Evolutionary conservation across 1,140 invertebrate species (phyloP), one percentile per base, ranked within the genome.

Genomic region (Drosophila ironensis): DNA sequence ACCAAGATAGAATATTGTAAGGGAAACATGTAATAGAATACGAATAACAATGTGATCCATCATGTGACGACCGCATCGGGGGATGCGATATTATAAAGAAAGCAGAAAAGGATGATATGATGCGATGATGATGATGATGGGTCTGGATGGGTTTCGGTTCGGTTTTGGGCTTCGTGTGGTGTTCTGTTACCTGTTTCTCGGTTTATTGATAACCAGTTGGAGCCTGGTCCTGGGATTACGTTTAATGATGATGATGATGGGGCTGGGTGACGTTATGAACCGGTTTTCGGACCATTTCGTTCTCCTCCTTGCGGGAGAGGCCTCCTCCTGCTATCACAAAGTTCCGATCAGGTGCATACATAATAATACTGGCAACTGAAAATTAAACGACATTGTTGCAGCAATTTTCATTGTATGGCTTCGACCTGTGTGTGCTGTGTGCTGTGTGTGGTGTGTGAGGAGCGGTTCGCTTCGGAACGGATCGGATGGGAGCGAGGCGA

Each of bases 371-470:
- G 47, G 24, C 46, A 61, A 60, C 74, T 80, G 25, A 47, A 76
- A 81, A 82, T 81, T 75, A 81, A 63, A 66, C 48, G 41, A 80
- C 59, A 57, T 82, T 80, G 76, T 68, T 71, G 66, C 60, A 63
- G 60, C 60, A 63, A 63, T 63, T 63, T 63, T 63, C 45, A 48
- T 48, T 24, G 30, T 78, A 73, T 56, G 74, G 69, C 75, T 75
- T 75, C 53, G 8, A 50, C 27, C n/a, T n/a, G n/a, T n/a, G n/a
- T n/a, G n/a, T n/a, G n/a, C n/a, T n/a, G n/a, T n/a, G n/a, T n/a
- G n/a, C n/a, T n/a, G n/a, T n/a, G n/a, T n/a, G n/a, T n/a, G n/a
- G n/a, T n/a, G n/a, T n/a, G n/a, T n/a, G n/a, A n/a, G n/a, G n/a
- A n/a, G n/a, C n/a, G n/a, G n/a, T n/a, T n/a, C n/a, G n/a, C n/a